phyloP scores from a whole-genome alignment of 2,113 vertebrate genomes.

The Rhombomys opimus region DNA sequence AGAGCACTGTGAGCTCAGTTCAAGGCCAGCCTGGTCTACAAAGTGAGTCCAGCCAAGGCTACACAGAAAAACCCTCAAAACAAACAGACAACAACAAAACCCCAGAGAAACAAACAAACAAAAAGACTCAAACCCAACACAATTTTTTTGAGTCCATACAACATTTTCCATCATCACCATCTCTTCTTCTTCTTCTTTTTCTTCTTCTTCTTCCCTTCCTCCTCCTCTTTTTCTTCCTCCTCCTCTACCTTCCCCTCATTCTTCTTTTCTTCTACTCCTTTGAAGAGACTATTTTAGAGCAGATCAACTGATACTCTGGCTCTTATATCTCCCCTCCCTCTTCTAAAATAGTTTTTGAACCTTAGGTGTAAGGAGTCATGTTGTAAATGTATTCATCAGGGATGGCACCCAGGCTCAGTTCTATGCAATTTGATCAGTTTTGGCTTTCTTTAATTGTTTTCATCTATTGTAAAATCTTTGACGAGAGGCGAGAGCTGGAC shows the following conservation, averaged over 20 bases:
- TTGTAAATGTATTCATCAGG: neutral
- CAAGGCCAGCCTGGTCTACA: too few relatives aligned
- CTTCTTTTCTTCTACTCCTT: neutral
- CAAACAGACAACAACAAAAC: too few relatives aligned
- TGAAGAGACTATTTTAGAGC: neutral
- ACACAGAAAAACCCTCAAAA: too few relatives aligned
- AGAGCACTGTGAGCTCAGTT: too few relatives aligned
- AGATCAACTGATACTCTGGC: neutral
- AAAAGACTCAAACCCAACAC: neutral
- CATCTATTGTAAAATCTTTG: too few relatives aligned
- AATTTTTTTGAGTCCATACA: neutral
- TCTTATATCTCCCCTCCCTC: neutral
- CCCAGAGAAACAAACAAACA: too few relatives aligned
- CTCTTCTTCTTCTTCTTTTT: too few relatives aligned
- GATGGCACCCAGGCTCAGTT: neutral
- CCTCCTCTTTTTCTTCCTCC: neutral
- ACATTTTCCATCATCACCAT: too few relatives aligned
- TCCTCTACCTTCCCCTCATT: accelerated
- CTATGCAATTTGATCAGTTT: neutral
- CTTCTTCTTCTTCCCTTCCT: accelerated
- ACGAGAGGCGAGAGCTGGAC: neutral
- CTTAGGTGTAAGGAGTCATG: neutral
- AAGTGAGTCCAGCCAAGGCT: too few relatives aligned
- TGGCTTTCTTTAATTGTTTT: neutral
- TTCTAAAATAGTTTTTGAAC: neutral